Evolutionary conservation across 2,113 vertebrate species (phyloP), one percentile per base, ranked within the genome.

Genomic region (Monopterus albus): DNA sequence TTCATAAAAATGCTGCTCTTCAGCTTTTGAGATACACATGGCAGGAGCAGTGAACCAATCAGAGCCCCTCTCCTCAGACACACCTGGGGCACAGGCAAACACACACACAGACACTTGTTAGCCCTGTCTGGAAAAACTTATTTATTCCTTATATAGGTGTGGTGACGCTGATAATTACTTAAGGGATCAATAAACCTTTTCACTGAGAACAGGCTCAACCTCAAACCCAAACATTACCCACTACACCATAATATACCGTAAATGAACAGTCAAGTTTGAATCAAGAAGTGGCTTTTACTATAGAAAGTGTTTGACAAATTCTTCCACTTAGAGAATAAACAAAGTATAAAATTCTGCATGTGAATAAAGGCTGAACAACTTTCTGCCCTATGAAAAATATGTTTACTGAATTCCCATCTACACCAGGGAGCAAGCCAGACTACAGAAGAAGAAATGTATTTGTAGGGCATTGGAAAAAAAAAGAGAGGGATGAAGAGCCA

Each of bases 1-100:
- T 80, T 79, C 60, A 74, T 75, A 55, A 79, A 79, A 63, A 33
- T 15, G 7, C 68, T 74, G 66, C 73, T 67, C 53, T 50, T 58
- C 11, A 56, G 56, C 14, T 52, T 63, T 33, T 14, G 13, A 47
- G 25, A 21, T 33, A 59, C 51, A 77, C 46, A 75, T 77, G 62
- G 46, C 72, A 36, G 36, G 17, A 56, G 53, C 12, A 57, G 29
- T 33, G 28, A 78, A 65, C 55, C 68, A 79, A 56, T 59, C 21
- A 57, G 11, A 52, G 20, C 25, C n/a, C 9, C 29, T 29, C 43
- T 71, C 21, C 61, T 49, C 43, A 29, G 49, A 39, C 2, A 23
- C 78, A 75, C 70, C 62, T 81, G 67, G 38, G 23, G 40, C 29
- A 21, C 39, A 42, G 40, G 17, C 60, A 33, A 5, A 50, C 20